A percentile compares a stretch with the other conserved stretches of the same genome.
Conservation (phyloP, 1,140 invertebrate genomes). For the Mya arenaria region DNA sequence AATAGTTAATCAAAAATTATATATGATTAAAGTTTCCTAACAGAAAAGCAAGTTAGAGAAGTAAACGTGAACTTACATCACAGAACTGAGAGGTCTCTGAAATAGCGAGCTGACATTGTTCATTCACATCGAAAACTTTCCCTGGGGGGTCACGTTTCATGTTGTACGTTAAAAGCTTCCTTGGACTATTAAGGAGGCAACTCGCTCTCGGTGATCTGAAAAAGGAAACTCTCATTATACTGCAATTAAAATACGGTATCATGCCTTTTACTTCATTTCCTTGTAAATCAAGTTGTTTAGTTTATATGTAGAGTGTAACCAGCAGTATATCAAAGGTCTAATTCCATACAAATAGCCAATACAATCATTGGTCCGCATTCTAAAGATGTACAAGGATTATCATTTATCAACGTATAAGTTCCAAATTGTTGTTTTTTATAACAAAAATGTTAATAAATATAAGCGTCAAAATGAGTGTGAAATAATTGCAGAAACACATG, state of each 20-base stretch:
- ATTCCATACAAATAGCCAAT: too few relatives aligned
- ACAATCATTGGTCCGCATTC: too few relatives aligned
- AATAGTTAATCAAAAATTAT: neutral
- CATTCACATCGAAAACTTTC: conserved; percentile 9
- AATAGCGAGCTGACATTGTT: conserved; percentile 34
- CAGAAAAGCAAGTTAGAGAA: too few relatives aligned
- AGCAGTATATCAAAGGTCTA: too few relatives aligned
- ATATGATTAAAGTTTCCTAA: neutral
- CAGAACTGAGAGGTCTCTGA: conserved; percentile 16
- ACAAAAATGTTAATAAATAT: too few relatives aligned
- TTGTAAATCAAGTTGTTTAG: neutral
- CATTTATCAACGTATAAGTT: too few relatives aligned
- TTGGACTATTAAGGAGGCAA: conserved; percentile 29
- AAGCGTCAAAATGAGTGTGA: too few relatives aligned
- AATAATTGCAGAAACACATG: too few relatives aligned
- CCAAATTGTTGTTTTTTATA: too few relatives aligned
- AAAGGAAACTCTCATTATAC: neutral
- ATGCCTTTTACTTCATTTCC: neutral
- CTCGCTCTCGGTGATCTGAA: conserved; percentile 30
- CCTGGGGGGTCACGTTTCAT: conserved; percentile 7
- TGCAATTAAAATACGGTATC: neutral
- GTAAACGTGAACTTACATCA: conserved; percentile 1
- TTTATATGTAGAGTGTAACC: too few relatives aligned
- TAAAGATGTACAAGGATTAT: too few relatives aligned
- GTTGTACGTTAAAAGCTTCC: neutral